Base-by-base conservation (phyloP, 1,140 invertebrate genomes). In the Zaprionus ghesquierei region DNA sequence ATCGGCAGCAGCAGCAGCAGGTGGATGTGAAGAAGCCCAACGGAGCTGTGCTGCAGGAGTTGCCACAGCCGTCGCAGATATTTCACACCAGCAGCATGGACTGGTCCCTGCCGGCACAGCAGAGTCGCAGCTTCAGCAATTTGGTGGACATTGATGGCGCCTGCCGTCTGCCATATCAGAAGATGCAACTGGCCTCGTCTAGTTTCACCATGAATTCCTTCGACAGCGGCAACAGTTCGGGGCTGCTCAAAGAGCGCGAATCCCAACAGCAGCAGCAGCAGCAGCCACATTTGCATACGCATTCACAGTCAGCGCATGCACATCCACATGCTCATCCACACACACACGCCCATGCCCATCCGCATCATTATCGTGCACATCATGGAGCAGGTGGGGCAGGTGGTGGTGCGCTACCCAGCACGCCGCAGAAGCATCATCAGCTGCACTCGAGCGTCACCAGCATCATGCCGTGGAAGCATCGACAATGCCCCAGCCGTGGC, bases 391-490 rank as follows among this genome's bases (percentile, higher is more conserved):
- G 35, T 18, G 72, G 60, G 10, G 49, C 51, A n/a, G 51, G 41
- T 4, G 51, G 41, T 4, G 69, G 70, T 53, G 69, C 68, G 41
- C 54, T 76, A 25, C 63, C 84, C 38, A 68, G 59, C 41, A 86
- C 84, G 46, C 81, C 90, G n/a, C 81, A 90, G 51, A 82, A 91
- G 54, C 90, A 91, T 72, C 79, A 84, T 77, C 90, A 87, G 66
- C 75, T 85, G 50, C 84, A 90, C 60, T 87, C 82, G 54, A 89
- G 85, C 71, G 75, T 90, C 29, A 90, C 86, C 13, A 91, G 90
- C 80, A 91, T 91, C 46, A 92, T 92, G 89, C 91, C 91, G 8
- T 92, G 91, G 91, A 92, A 92, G 58, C 91, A 92, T 70, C 78
- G 91, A 51, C 91, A 92, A 55, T 91, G 91, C 74, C 91, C 91